Evolutionary conservation across 2,113 vertebrate genomes (phyloP).

Genomic region (Pelodiscus sinensis): DNA sequence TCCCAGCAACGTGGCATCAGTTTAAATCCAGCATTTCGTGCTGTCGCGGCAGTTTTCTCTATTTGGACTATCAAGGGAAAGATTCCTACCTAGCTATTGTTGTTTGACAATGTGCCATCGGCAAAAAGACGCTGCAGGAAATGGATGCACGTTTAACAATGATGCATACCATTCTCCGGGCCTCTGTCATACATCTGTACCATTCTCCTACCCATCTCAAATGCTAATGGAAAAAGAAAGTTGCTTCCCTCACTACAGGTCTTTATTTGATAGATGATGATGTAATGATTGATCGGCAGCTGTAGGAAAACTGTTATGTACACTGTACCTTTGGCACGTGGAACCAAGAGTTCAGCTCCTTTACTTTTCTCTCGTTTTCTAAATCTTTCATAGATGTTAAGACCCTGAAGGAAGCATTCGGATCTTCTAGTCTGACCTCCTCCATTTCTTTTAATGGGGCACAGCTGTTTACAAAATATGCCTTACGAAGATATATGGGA

Average conservation of each 20-base stretch:
- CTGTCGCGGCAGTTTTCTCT: constrained; percentile 63
- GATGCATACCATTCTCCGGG: constrained; percentile 68
- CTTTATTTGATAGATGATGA: constrained; percentile 62
- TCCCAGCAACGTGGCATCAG: constrained; percentile 33
- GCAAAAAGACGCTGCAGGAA: constrained; percentile 69
- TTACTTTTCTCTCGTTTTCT: background rate
- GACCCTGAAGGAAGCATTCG: constrained; percentile 25
- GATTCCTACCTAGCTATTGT: constrained; percentile 68
- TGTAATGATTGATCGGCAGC: constrained; percentile 69
- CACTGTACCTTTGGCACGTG: constrained; percentile 44
- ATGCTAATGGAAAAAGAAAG: constrained; percentile 65
- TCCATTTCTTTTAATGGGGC: background rate
- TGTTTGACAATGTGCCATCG: constrained; percentile 63
- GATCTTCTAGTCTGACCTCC: background rate
- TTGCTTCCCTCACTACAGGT: constrained; percentile 2
- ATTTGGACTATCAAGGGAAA: constrained; percentile 61
- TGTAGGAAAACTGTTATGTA: constrained; percentile 49
- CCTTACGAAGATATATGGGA: background rate
- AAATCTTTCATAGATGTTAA: constrained; percentile 44
- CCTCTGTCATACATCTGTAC: constrained; percentile 68
- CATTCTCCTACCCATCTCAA: constrained; percentile 70
- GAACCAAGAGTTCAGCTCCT: constrained; percentile 22
- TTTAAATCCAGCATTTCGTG: background rate
- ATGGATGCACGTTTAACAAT: constrained; percentile 73
- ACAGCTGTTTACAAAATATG: background rate